Conservation (phyloP, 1,140 invertebrate genomes). For the Ctenoplectra terminalis region DNA sequence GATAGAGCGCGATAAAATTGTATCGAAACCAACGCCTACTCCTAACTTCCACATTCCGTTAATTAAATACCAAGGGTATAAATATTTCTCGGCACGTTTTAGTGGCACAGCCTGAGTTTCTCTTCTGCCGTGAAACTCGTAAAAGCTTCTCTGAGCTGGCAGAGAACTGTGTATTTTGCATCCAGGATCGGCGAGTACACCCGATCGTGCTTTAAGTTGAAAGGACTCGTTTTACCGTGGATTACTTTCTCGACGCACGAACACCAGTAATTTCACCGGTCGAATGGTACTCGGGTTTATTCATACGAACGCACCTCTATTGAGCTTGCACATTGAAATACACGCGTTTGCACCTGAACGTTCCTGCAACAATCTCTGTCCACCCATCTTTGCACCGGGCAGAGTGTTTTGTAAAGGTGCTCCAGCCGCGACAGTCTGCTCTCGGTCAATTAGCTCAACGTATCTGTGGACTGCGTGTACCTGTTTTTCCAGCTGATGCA, state of each 20-base stretch:
- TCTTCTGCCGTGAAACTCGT: not conserved
- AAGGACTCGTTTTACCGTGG: slow-evolving; percentile 8
- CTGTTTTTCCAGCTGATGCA: slow-evolving; percentile 54
- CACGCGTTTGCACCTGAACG: slow-evolving; percentile 29
- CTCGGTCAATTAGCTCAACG: slow-evolving; percentile 63
- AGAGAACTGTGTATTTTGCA: slow-evolving; percentile 7
- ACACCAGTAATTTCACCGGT: not conserved
- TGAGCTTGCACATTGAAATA: not conserved
- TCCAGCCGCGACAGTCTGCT: slow-evolving; percentile 53
- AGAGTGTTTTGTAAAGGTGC: slow-evolving; percentile 54
- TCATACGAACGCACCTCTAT: not conserved
- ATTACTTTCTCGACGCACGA: not conserved
- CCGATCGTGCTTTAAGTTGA: slow-evolving; percentile 26
- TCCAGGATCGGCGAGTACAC: slow-evolving; percentile 5
- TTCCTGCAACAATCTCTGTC: slow-evolving; percentile 20
- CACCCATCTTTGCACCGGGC: not conserved
- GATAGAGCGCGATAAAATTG: too few relatives aligned
- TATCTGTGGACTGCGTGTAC: slow-evolving; percentile 50
- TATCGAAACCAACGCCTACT: too few relatives aligned
- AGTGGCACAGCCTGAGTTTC: not conserved
- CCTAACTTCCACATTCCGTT: not conserved
- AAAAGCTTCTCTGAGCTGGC: not conserved
- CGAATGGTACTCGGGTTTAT: not conserved
- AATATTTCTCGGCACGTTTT: slow-evolving; percentile 24
- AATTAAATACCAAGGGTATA: slow-evolving; percentile 21